A percentile compares a stretch with the other conserved stretches of the same genome.
phyloP scores from a whole-genome alignment of 2,888 invertebrate species.

The Rhagium mordax region DNA sequence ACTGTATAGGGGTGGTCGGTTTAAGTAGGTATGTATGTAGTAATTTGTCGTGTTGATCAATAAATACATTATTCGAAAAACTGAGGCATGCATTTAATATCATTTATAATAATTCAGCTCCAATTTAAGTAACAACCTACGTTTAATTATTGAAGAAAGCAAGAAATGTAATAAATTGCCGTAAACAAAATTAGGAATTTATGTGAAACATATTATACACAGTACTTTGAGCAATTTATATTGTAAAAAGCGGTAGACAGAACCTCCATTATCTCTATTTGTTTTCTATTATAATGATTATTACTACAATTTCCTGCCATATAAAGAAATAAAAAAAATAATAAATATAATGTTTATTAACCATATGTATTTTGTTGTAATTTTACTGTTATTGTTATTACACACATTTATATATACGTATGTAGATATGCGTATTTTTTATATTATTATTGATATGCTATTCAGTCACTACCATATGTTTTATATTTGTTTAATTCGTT shows the following conservation, averaged over 20 bases:
- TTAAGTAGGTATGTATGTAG: neutral
- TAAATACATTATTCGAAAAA: constrained; percentile 1
- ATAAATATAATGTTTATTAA: constrained; percentile 59
- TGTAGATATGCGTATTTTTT: neutral
- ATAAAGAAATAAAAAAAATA: constrained; percentile 60
- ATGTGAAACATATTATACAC: constrained; percentile 19
- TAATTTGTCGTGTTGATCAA: neutral
- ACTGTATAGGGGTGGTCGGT: too few relatives aligned
- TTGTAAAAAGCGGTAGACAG: constrained; percentile 25
- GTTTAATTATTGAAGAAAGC: constrained; percentile 15
- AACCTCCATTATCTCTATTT: constrained; percentile 47
- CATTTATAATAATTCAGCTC: constrained; percentile 8
- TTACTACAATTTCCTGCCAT: constrained; percentile 60
- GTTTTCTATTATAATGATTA: constrained; percentile 57
- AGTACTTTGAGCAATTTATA: constrained; percentile 25
- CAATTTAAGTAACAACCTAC: constrained; percentile 10
- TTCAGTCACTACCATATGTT: neutral
- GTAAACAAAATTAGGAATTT: constrained; percentile 27
- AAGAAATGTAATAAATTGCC: constrained; percentile 21
- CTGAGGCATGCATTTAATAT: neutral
- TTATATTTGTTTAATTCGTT: neutral
- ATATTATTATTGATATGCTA: neutral
- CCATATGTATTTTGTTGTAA: constrained; percentile 54
- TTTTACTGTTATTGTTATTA: constrained; percentile 60
- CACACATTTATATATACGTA: constrained; percentile 42